phyloP scores from a whole-genome alignment of 2,113 vertebrate species.

The Heterocephalus glaber region DNA sequence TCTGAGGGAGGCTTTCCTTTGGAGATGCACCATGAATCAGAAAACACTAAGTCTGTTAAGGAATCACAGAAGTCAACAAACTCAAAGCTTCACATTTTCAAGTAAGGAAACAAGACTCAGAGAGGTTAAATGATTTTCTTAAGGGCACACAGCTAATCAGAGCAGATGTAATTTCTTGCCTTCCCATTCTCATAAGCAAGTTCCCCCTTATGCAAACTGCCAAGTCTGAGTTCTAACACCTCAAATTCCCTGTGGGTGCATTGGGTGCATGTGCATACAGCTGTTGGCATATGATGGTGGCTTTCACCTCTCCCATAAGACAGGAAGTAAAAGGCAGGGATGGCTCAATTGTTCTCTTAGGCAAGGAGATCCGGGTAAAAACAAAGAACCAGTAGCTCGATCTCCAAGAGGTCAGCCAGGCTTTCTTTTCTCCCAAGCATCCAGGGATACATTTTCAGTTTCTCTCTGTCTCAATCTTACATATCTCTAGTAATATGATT shows the following conservation, averaged over 20 bases:
- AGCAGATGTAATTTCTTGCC: background rate
- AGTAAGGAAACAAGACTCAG: slow-evolving; percentile 9
- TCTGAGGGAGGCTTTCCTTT: background rate
- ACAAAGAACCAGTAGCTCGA: slow-evolving; percentile 40
- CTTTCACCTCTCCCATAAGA: slow-evolving; percentile 49
- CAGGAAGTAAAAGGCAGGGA: slow-evolving; percentile 68
- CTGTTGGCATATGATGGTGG: background rate
- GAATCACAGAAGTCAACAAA: slow-evolving; percentile 5
- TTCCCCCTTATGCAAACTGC: background rate
- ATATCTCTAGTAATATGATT: slow-evolving; percentile 51
- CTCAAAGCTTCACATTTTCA: background rate
- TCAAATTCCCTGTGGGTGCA: background rate
- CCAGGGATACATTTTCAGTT: slow-evolving; percentile 21
- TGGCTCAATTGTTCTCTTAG: slow-evolving; percentile 53
- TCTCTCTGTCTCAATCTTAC: background rate
- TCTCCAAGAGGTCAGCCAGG: slow-evolving; percentile 29
- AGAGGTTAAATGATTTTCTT: slow-evolving; percentile 18
- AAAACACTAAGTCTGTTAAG: background rate
- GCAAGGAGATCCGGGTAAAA: slow-evolving; percentile 55
- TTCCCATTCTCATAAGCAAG: background rate
- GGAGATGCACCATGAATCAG: background rate
- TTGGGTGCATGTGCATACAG: background rate
- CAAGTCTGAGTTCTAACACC: background rate
- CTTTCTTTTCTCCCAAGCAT: background rate
- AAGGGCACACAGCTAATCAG: background rate